phyloP scores from a whole-genome alignment of 2,888 invertebrate genomes.

The Oscheius onirici region DNA sequence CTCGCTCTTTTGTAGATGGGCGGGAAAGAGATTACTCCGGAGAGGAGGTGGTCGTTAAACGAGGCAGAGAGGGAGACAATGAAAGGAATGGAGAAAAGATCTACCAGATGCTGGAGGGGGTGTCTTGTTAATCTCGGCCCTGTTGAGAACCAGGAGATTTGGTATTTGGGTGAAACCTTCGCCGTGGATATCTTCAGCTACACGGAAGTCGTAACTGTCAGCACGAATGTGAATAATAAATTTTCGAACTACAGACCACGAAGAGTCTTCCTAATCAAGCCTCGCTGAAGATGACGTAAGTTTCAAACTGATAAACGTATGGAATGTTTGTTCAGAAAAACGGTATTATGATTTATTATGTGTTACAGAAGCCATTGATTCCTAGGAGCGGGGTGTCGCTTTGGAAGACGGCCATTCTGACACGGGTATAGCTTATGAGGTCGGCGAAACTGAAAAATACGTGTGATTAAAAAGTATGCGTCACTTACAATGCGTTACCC shows the following conservation, averaged over 20 bases:
- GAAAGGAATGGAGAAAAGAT: background rate
- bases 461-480: background rate
- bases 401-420: constrained; percentile 46
- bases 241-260: too few species aligned
- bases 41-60: constrained; percentile 5
- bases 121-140: too few species aligned
- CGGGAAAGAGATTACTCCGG: background rate
- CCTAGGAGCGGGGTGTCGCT: background rate
- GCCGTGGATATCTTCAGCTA: too few species aligned
- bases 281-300: too few species aligned
- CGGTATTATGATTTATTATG: background rate
- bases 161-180: too few species aligned
- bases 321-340: too few species aligned
- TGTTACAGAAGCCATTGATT: constrained; percentile 12
- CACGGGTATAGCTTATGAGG: constrained; percentile 37
- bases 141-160: too few species aligned
- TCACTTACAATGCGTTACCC: background rate
- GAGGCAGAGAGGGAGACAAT: background rate
- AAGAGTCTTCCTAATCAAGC: too few species aligned
- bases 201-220: too few species aligned
- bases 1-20: background rate
- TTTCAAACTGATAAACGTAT: too few species aligned
- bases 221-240: too few species aligned
- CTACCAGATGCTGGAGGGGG: background rate
- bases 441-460: constrained; percentile 24